A percentile compares a stretch with the other conserved stretches of the same genome.
Evolutionary conservation across 2,113 vertebrate species (phyloP).

Genomic region (Paradisaea rubra): DNA sequence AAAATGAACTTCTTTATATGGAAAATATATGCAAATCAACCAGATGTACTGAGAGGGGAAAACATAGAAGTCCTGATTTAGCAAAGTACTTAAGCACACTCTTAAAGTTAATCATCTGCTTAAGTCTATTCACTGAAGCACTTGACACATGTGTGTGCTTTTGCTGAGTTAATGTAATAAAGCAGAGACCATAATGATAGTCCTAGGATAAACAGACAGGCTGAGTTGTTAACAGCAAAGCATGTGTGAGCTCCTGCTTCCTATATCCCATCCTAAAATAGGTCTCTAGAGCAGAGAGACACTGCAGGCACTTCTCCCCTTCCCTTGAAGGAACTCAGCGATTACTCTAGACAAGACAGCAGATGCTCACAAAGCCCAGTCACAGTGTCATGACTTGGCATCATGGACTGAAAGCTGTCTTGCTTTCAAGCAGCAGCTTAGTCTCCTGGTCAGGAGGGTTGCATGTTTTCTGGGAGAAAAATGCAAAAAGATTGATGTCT

Average conservation of each 20-base stretch:
- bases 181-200: conserved; percentile 49
- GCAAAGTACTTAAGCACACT: conserved; percentile 51
- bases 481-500: too few relatives aligned
- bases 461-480: background rate
- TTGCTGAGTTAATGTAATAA: conserved; percentile 66
- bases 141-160: conserved; percentile 56
- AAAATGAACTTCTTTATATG: conserved; percentile 41
- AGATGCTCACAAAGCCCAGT: background rate
- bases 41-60: conserved; percentile 39
- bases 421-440: background rate
- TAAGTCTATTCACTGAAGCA: conserved; percentile 60
- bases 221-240: background rate
- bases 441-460: background rate
- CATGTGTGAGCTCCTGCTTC: conserved; percentile 4
- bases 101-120: conserved; percentile 63
- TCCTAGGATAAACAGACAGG: conserved; percentile 57
- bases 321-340: background rate
- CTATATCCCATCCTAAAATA: conserved; percentile 32
- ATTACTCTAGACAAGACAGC: background rate
- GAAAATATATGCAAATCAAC: conserved; percentile 51
- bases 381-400: background rate
- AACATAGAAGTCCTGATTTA: conserved; percentile 53
- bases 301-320: background rate
- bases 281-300: background rate
- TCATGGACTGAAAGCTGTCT: background rate